Evolutionary conservation across 2,797 vertebrate genomes (phyloP).

Genomic region (Sandelia bainsii): DNA sequence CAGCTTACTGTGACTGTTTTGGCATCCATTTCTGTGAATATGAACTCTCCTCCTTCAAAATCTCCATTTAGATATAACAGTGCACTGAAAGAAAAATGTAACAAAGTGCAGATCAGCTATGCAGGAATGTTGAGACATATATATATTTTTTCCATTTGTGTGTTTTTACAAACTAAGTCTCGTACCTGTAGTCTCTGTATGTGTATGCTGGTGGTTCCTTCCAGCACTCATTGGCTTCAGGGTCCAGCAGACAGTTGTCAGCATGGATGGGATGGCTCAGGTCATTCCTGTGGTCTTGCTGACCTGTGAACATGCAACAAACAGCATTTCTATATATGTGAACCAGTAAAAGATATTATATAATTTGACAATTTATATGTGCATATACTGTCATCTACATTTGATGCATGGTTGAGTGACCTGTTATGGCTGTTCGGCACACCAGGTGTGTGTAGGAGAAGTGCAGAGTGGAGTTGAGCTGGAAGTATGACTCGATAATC

Average conservation of each 20-base stretch:
- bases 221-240: conserved; percentile 95
- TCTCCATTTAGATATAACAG: conserved; percentile 96
- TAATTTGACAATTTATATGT: not conserved
- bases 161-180: not conserved
- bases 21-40: conserved; percentile 97
- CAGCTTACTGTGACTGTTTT: conserved; percentile 94
- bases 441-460: conserved; percentile 99
- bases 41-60: conserved; percentile 98
- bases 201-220: conserved; percentile 97
- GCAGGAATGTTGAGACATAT: not conserved
- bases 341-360: not conserved
- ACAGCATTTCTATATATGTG: not conserved
- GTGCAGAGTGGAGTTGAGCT: conserved; percentile 94
- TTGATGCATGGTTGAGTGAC: conserved; percentile 73
- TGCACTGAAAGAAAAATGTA: conserved; percentile 82
- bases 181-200: conserved; percentile 95
- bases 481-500: conserved; percentile 95
- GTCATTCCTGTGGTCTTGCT: conserved; percentile 94
- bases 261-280: conserved; percentile 98
- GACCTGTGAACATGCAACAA: conserved; percentile 81
- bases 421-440: conserved; percentile 94
- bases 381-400: not conserved
- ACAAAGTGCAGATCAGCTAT: not conserved
- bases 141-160: not conserved
- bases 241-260: conserved; percentile 96